Evolutionary conservation across 2,888 invertebrate genomes (phyloP), one percentile per base, ranked within the genome.

Genomic region (Metalampra italica): DNA sequence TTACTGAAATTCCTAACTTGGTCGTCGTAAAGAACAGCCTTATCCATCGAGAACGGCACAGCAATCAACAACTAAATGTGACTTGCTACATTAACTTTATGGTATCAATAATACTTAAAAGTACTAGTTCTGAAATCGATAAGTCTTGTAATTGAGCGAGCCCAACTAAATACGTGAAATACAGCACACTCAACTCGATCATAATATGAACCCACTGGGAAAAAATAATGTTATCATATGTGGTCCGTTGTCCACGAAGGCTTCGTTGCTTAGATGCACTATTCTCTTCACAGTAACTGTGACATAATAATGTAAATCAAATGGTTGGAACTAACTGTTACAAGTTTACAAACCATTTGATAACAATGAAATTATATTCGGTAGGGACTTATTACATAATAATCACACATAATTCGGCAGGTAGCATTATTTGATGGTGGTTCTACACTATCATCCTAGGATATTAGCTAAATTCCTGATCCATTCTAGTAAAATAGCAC

Each of bases 101-200:
- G 67, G 74, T 80, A 80, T 78, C 60, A 63, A 71, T 81, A 84
- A 86, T 82, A 84, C 82, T 85, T 84, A 86, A 80, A 75, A 74
- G 70, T 78, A 71, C 70, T 83, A 85, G 69, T 64, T 78, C 78
- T 78, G 82, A 80, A 82, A 84, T 82, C 82, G 70, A 81, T 77
- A 86, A 89, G 88, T 89, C 88, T 89, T 88, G 78, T 71, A 72
- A 86, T 86, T 89, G 89, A 89, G 88, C 88, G 85, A 83, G 78
- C 85, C 78, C 85, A 88, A 87, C 81, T 78, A 78, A 79, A 78
- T 71, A 82, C 71, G 78, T 79, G 78, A 77, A 74, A 76, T 73
- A 79, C 69, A 79, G 73, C 77, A 82, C 81, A 84, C 79, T 79
- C 82, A 78, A 84, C 79, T 79, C 82, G 78, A 79, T 62, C 76